A percentile compares a stretch with the other conserved stretches of the same genome.
phyloP scores from a whole-genome alignment of 2,797 vertebrate species.

The Dipus sagitta region DNA sequence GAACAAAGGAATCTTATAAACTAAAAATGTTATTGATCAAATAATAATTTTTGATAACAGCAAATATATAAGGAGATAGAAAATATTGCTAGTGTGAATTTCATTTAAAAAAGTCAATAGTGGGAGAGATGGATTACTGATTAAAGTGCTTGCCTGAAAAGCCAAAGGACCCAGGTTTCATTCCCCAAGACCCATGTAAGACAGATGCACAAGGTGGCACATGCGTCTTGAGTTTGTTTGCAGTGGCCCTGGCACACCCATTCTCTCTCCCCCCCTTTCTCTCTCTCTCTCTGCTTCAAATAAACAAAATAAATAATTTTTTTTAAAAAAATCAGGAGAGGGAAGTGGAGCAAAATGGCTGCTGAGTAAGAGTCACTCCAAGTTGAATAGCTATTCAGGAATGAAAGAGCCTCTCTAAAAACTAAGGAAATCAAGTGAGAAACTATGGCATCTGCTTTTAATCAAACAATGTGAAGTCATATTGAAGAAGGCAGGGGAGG shows the following conservation, averaged over 20 bases:
- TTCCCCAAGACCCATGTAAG: too few species aligned
- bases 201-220: too few species aligned
- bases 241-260: too few species aligned
- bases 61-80: neutral
- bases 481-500: neutral
- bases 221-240: too few species aligned
- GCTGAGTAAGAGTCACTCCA: neutral
- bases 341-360: neutral
- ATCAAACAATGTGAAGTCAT: neutral
- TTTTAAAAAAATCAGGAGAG: neutral
- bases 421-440: neutral
- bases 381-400: neutral
- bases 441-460: neutral
- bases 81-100: neutral
- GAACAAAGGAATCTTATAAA: slow-evolving; percentile 4
- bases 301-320: too few species aligned
- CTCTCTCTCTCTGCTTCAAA: too few species aligned
- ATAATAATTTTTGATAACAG: slow-evolving; percentile 26
- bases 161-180: too few species aligned
- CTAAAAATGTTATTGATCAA: slow-evolving; percentile 30
- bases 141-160: too few species aligned
- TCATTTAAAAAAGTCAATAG: neutral
- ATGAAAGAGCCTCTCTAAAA: neutral
- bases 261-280: too few species aligned
- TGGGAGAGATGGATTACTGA: too few species aligned